These are phyloP conservation scores for Lepidotrigona ventralis DNA, from an alignment of 1,140 invertebrate species.

Conservation along the genomic window DNA sequence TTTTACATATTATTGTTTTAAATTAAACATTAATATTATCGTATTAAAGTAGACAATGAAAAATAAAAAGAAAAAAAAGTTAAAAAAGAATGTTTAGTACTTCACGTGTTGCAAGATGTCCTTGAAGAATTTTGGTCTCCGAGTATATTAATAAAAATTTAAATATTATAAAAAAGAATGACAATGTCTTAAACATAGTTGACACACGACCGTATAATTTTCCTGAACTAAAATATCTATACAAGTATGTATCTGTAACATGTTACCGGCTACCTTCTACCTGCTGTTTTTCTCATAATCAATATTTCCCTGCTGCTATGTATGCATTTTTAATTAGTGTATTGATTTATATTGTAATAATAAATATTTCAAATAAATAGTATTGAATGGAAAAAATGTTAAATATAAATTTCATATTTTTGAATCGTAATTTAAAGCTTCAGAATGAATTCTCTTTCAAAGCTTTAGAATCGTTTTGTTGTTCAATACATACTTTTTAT, in stretches of 20 bases:
- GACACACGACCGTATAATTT: constrained; percentile 42
- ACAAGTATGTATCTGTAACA: constrained; percentile 1
- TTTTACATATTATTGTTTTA: not conserved
- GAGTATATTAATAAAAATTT: constrained; percentile 25
- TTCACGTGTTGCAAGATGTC: constrained; percentile 57
- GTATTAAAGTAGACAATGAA: not conserved
- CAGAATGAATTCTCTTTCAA: constrained; percentile 16
- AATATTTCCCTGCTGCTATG: constrained; percentile 53
- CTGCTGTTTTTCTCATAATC: constrained; percentile 50
- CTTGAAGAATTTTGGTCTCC: constrained; percentile 63
- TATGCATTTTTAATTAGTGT: constrained; percentile 18
- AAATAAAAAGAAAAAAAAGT: not conserved
- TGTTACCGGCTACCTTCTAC: constrained; percentile 36
- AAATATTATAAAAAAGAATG: constrained; percentile 32
- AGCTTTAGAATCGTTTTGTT: not conserved
- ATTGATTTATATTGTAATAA: constrained; percentile 6
- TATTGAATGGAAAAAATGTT: not conserved
- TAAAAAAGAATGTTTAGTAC: constrained; percentile 45
- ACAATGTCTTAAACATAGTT: constrained; percentile 39
- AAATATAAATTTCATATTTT: not conserved
- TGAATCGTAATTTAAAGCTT: constrained; percentile 2
- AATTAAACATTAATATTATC: not conserved
- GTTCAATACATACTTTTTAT: not conserved
- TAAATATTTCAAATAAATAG: not conserved
- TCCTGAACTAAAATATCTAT: constrained; percentile 46